Base-by-base conservation (phyloP, 2,888 invertebrate species). In the Sarcophaga subvicina region DNA sequence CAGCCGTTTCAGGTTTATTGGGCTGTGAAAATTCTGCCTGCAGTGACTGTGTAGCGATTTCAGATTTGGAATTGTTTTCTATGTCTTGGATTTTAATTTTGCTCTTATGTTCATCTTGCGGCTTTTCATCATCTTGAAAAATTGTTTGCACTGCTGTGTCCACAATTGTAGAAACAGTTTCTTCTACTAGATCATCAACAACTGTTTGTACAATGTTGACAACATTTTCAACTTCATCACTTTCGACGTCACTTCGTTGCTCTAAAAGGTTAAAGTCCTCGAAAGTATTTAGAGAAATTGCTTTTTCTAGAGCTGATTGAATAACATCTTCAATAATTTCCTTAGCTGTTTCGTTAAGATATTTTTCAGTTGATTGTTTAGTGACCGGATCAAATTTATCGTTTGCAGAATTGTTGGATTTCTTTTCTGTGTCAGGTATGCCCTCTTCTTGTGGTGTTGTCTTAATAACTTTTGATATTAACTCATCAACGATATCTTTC, bases 101-200 rank as follows among this genome's bases (percentile, higher is more conserved):
- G 10, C 37, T 37, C 37, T 37, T 37, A 37, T 37, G 8, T 37
- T 75, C 70, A 17, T 63, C 71, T 6, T 94, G 89, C 17, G 94
- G 94, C 85, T 86, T 94, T 85, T 94, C 94, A 4, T 94, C 94
- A 87, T 94, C 94, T 10, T 37, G 37, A 37, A 37, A 37, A 37
- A 10, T 37, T 37, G 37, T 37, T 37, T 37, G 37, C 8, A 37
- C 37, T 37, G 37, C 37, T 60, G 94, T 92, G 67, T 94, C 94
- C 78, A 94, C 93, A 82, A 88, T 37, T 45, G 80, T 79, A 49
- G 80, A 82, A 2, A 89, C 88, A 0, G 92, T 91, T 20, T 91
- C 89, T 20, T 90, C 89, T 1, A 92, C 89, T 14, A 92, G 85
- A 10, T 90, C 89, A 60, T 91, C 89, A 4, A 92, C 89, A 4